Conservation (phyloP, 2,113 vertebrate species). For the Rhinolophus ferrumequinum region DNA sequence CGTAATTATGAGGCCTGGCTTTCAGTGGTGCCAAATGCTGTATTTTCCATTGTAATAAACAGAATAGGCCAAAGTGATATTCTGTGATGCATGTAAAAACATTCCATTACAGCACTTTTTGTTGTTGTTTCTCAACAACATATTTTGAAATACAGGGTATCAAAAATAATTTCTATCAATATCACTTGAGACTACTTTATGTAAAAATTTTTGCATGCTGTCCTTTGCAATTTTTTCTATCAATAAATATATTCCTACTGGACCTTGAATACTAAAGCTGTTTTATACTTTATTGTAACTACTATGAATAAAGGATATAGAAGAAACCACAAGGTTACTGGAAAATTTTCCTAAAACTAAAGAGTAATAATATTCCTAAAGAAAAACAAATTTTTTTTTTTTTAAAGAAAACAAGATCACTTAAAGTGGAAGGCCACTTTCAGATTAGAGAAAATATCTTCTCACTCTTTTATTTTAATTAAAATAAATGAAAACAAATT, state of each 20-base stretch:
- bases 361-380: conserved; percentile 60
- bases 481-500: conserved; percentile 59
- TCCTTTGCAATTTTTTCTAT: conserved; percentile 7
- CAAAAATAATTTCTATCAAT: conserved; percentile 55
- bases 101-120: not conserved
- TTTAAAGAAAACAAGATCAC: conserved; percentile 59
- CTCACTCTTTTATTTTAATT: conserved; percentile 42
- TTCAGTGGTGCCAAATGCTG: not conserved
- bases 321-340: conserved; percentile 43
- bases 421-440: not conserved
- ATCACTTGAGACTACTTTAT: not conserved
- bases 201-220: conserved; percentile 34
- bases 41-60: conserved; percentile 15
- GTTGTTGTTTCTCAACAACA: not conserved
- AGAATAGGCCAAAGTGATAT: not conserved
- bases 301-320: not conserved
- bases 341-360: conserved; percentile 59
- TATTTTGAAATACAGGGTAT: conserved; percentile 53
- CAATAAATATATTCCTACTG: conserved; percentile 46
- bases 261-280: not conserved
- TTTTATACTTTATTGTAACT: conserved; percentile 41
- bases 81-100: not conserved
- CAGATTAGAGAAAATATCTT: conserved; percentile 40
- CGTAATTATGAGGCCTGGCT: not conserved
- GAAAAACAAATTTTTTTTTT: conserved; percentile 67